Percentiles rank a stretch among this genome's conserved stretches.
phyloP scores from a whole-genome alignment of 2,113 vertebrate species.

The Seriola aureovittata region DNA sequence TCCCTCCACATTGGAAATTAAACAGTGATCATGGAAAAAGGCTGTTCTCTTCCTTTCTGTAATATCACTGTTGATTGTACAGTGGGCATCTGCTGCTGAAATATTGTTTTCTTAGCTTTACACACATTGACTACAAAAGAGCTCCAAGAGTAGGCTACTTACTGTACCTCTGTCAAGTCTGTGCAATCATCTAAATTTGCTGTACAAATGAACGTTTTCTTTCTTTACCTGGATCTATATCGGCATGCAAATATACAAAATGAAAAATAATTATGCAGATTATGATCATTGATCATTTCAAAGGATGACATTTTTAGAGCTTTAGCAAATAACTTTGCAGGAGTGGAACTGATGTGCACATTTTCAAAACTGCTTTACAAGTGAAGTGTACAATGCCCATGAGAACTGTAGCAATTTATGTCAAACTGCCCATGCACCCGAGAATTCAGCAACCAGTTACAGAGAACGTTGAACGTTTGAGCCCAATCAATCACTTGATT shows the following conservation, averaged over 20 bases:
- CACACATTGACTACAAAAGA: not conserved
- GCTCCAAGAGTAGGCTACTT: not conserved
- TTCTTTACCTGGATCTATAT: not conserved
- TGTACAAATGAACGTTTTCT: not conserved
- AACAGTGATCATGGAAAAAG: slow-evolving; percentile 17
- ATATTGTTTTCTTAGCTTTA: not conserved
- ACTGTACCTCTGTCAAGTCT: not conserved
- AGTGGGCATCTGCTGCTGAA: not conserved
- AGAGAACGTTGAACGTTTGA: no score
- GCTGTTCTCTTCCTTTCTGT: not conserved
- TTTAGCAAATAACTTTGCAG: not conserved
- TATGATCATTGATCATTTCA: not conserved
- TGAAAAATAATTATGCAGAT: not conserved
- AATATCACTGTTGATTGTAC: not conserved
- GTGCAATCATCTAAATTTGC: not conserved
- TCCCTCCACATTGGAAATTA: slow-evolving; percentile 17
- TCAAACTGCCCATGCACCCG: not conserved
- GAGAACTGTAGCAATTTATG: not conserved
- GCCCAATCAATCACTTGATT: not conserved
- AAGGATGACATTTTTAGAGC: not conserved
- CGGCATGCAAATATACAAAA: not conserved
- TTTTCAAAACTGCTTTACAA: not conserved
- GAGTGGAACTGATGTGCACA: not conserved
- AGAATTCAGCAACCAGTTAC: not conserved
- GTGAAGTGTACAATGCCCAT: not conserved